Conservation (phyloP, 2,797 vertebrate species). For the Phalloptychus januarius region DNA sequence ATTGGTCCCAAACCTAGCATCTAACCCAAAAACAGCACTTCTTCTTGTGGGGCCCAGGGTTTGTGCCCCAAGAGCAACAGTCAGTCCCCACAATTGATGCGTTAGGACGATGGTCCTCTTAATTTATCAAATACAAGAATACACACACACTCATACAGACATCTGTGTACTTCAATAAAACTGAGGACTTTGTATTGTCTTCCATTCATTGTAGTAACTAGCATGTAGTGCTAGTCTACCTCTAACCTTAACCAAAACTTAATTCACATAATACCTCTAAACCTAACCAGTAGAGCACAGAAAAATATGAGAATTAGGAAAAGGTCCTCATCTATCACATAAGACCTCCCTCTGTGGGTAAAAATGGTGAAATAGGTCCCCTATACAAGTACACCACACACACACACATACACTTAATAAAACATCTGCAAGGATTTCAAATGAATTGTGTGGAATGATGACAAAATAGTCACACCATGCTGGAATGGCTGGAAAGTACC, state of each 20-base stretch:
- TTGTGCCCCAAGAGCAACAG: too few relatives aligned
- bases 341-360: neutral
- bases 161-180: neutral
- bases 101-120: neutral
- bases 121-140: neutral
- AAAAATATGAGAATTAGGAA: neutral
- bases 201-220: neutral
- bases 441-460: neutral
- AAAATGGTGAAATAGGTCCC: neutral
- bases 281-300: neutral
- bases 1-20: neutral
- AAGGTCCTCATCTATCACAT: neutral
- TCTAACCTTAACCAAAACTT: neutral
- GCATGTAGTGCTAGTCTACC: neutral
- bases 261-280: neutral
- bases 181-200: neutral
- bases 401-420: neutral
- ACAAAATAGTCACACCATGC: neutral
- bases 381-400: neutral
- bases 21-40: neutral
- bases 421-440: constrained; percentile 4
- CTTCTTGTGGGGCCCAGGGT: neutral
- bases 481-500: neutral
- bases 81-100: neutral
- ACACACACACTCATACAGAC: neutral